Conservation (phyloP, 2,888 invertebrate genomes). For the Metellina segmentata region DNA sequence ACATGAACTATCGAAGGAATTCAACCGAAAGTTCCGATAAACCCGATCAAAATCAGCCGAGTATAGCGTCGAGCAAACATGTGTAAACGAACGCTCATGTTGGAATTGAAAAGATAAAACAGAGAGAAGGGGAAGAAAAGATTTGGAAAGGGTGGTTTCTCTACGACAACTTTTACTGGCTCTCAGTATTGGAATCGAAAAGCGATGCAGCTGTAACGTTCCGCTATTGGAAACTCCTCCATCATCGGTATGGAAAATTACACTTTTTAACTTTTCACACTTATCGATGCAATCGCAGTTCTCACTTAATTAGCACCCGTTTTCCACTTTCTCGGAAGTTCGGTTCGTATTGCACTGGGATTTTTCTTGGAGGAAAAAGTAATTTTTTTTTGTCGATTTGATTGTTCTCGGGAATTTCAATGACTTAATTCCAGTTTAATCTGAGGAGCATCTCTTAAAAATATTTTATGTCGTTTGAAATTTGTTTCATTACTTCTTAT, state of each 20-base stretch:
- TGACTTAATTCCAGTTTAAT: too few relatives aligned
- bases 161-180: slow-evolving; percentile 24
- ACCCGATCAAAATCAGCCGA: slow-evolving; percentile 53
- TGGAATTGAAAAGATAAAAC: slow-evolving; percentile 31
- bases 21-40: slow-evolving; percentile 37
- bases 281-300: neutral
- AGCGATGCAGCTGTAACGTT: slow-evolving; percentile 20
- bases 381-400: too few relatives aligned
- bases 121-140: neutral
- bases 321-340: too few relatives aligned
- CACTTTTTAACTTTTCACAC: slow-evolving; percentile 44
- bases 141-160: neutral
- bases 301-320: neutral
- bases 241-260: slow-evolving; percentile 14
- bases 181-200: slow-evolving; percentile 57
- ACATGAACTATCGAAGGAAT: slow-evolving; percentile 47
- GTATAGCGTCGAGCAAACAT: slow-evolving; percentile 37
- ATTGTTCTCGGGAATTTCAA: too few relatives aligned
- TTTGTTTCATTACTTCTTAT: too few relatives aligned
- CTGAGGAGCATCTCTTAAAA: too few relatives aligned
- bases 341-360: too few relatives aligned
- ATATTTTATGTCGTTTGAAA: too few relatives aligned
- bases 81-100: slow-evolving; percentile 35
- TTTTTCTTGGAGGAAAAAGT: too few relatives aligned
- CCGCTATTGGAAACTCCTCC: slow-evolving; percentile 34